A percentile compares a stretch with the other conserved stretches of the same genome.
These are phyloP conservation scores for Limnodromus scolopaceus DNA, from an alignment of 2,797 vertebrate genomes.

Conservation along the genomic window DNA sequence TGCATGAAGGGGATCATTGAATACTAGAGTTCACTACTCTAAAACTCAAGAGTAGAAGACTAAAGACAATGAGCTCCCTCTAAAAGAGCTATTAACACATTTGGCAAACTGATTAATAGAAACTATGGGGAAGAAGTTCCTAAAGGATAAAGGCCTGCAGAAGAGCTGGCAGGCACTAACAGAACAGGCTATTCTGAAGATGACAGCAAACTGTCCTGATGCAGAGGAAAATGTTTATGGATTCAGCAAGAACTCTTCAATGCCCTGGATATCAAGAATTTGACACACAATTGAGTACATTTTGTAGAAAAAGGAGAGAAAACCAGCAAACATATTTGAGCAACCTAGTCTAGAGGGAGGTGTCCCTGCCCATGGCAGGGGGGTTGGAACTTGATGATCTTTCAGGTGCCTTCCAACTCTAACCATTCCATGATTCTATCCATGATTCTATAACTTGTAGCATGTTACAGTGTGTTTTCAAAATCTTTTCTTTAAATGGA, in stretches of 20 bases:
- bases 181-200: not conserved
- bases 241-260: not conserved
- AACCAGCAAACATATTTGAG: not conserved
- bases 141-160: not conserved
- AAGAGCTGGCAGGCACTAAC: not conserved
- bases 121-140: not conserved
- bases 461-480: not conserved
- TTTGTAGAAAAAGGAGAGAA: not conserved
- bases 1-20: not conserved
- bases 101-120: not conserved
- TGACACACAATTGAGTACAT: not conserved
- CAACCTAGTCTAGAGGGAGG: too few species aligned
- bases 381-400: too few species aligned
- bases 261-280: not conserved
- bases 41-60: not conserved
- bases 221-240: not conserved
- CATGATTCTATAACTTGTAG: not conserved
- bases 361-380: too few species aligned
- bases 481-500: not conserved
- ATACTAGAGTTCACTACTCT: not conserved
- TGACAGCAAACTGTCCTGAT: not conserved
- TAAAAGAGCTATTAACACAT: not conserved
- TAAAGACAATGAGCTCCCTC: not conserved
- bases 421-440: too few species aligned
- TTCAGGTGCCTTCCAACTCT: too few species aligned